Evolutionary conservation across 2,888 invertebrate genomes (phyloP).

Genomic region (Acleris sparsana): DNA sequence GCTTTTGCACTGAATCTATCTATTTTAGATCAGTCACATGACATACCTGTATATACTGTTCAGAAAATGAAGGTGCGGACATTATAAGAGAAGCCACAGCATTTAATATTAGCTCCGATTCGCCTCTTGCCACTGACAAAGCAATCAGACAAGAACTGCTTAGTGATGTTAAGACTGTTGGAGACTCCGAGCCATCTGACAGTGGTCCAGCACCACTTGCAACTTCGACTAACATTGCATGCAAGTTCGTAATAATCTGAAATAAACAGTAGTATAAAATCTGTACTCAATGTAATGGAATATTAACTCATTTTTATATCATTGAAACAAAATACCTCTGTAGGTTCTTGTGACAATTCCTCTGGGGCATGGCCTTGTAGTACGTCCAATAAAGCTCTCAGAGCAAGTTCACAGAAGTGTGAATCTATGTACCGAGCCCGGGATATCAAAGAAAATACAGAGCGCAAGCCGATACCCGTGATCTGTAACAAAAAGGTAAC

Average conservation of each 20-base stretch:
- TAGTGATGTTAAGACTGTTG: slow-evolving; percentile 90
- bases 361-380: slow-evolving; percentile 95
- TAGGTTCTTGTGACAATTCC: slow-evolving; percentile 91
- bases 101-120: slow-evolving; percentile 94
- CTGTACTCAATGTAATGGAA: neutral
- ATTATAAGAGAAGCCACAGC: slow-evolving; percentile 94
- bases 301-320: too few relatives aligned
- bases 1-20: neutral
- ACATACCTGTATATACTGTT: slow-evolving; percentile 90
- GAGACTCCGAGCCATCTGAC: slow-evolving; percentile 69
- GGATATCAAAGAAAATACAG: slow-evolving; percentile 95
- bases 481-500: slow-evolving; percentile 74
- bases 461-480: slow-evolving; percentile 91
- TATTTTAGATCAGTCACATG: slow-evolving; percentile 47
- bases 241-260: slow-evolving; percentile 89
- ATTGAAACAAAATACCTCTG: slow-evolving; percentile 78
- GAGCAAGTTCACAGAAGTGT: slow-evolving; percentile 92
- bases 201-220: slow-evolving; percentile 85
- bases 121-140: slow-evolving; percentile 95
- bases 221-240: slow-evolving; percentile 92
- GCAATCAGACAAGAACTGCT: slow-evolving; percentile 96
- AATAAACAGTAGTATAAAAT: slow-evolving; percentile 43
- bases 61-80: slow-evolving; percentile 89
- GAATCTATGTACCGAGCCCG: slow-evolving; percentile 94
- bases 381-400: slow-evolving; percentile 94